A percentile compares a stretch with the other conserved stretches of the same genome.
These are phyloP conservation scores for Dolichallabes microphthalmus DNA, from an alignment of 2,113 vertebrate genomes.

Conservation along the genomic window DNA sequence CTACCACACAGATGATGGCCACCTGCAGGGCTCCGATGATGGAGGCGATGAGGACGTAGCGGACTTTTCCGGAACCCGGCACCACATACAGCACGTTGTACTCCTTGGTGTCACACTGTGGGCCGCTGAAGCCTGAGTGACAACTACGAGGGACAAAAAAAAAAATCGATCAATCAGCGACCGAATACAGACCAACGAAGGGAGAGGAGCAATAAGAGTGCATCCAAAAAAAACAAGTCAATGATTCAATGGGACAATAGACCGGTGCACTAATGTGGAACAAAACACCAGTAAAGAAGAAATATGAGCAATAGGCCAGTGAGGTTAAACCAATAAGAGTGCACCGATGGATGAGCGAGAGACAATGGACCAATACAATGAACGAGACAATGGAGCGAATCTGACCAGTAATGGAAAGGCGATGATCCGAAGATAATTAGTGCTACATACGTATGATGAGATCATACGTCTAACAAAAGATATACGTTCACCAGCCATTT, in stretches of 20 bases:
- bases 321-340: not conserved
- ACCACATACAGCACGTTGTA: conserved; percentile 98
- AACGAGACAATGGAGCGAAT: not conserved
- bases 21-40: conserved; percentile 98
- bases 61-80: conserved; percentile 92
- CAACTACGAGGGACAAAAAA: conserved; percentile 76
- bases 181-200: not conserved
- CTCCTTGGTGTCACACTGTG: conserved; percentile 97
- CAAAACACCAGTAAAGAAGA: not conserved
- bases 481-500: not conserved
- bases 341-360: no score
- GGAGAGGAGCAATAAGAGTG: not conserved
- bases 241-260: not conserved
- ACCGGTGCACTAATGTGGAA: not conserved
- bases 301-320: not conserved
- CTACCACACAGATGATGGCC: conserved; percentile 97
- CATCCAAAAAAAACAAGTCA: no score
- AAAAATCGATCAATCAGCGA: conserved; percentile 27
- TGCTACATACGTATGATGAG: not conserved
- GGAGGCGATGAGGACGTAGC: conserved; percentile 97
- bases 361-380: no score
- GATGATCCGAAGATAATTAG: not conserved
- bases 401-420: not conserved
- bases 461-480: not conserved
- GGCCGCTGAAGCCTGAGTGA: conserved; percentile 93